Evolutionary conservation across 92 coral and sea anemone species (phyloP), one percentile per base, ranked within the genome.

Genomic region (Heliopora coerulea): DNA sequence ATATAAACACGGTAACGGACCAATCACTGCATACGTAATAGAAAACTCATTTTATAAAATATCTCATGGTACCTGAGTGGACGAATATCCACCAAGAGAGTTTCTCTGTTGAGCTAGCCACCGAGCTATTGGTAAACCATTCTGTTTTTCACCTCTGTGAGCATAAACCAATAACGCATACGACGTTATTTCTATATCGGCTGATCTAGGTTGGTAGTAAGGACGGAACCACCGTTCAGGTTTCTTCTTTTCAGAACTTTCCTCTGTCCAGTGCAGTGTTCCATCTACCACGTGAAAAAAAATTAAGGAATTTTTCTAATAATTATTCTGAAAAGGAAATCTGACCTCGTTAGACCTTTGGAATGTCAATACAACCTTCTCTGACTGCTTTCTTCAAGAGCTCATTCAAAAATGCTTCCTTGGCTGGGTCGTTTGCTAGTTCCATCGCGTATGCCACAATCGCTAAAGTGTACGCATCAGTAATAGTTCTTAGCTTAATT

Each of bases 91-190:
- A 17, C 98, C 98, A 3, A 90, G 60, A 0, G 96, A 85, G 65
- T 93, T 93, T 65, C 98, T 83, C 81, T 93, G 98, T 49, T 83
- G 87, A 3, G 98, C 84, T 9, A 93, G 80, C 98, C 98, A 93
- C 59, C 98, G 83, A 5, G 83, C 83, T 73, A 93, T 88, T 62
- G 90, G 78, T 35, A 93, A 85, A 24, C 89, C 93, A 13, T 76
- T 63, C 48, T 57, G 63, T 50, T 79, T 65, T 63, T 90, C 96
- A 26, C 79, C 76, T 46, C 78, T 82, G 2, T 52, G 84, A 37
- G 88, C 42, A 52, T 62, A 73, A 3, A 85, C 88, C 54, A 93
- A 31, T 70, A 93, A 74, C 5, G 90, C 98, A 68, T 93, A 93
- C 0, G 98, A 82, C 27, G 98, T 93, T 39, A 93, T 93, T 84